Percentiles rank a stretch among this genome's conserved stretches.
These are phyloP conservation scores for Colostygia pectinataria DNA, from an alignment of 2,888 invertebrate species.

Conservation along the genomic window DNA sequence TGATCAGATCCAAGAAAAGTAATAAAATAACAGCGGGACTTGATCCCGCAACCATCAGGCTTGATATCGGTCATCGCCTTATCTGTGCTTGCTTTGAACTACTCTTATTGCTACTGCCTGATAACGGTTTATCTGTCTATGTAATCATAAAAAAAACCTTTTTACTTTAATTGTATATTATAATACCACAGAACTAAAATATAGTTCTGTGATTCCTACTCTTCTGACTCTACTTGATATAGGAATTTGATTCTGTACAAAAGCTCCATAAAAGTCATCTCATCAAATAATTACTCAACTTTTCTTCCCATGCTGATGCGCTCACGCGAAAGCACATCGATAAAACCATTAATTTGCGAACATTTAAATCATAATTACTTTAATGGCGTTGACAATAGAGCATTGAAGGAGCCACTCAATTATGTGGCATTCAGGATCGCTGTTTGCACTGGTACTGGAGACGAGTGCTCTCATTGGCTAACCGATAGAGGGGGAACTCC, in stretches of 20 bases:
- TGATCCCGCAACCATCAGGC: too few species aligned
- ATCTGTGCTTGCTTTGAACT: too few species aligned
- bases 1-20: too few species aligned
- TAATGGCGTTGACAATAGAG: constrained; percentile 70
- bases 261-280: constrained; percentile 6
- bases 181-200: too few species aligned
- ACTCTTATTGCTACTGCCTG: too few species aligned
- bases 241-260: too few species aligned
- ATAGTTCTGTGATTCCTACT: too few species aligned
- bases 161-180: too few species aligned
- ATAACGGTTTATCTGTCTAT: too few species aligned
- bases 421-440: constrained; percentile 70
- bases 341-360: constrained; percentile 68
- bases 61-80: too few species aligned
- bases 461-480: constrained; percentile 70
- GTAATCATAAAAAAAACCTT: too few species aligned
- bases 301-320: constrained; percentile 16
- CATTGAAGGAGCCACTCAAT: constrained; percentile 67
- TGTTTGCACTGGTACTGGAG: constrained; percentile 51
- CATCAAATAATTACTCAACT: constrained; percentile 13
- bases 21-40: too few species aligned
- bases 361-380: constrained; percentile 74
- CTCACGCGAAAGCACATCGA: constrained; percentile 64
- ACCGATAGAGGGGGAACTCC: constrained; percentile 48
- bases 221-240: background rate